Percentiles rank a stretch among this genome's conserved stretches.
Conservation (phyloP, 2,113 vertebrate genomes). For the Rhadina sibilatrix region DNA sequence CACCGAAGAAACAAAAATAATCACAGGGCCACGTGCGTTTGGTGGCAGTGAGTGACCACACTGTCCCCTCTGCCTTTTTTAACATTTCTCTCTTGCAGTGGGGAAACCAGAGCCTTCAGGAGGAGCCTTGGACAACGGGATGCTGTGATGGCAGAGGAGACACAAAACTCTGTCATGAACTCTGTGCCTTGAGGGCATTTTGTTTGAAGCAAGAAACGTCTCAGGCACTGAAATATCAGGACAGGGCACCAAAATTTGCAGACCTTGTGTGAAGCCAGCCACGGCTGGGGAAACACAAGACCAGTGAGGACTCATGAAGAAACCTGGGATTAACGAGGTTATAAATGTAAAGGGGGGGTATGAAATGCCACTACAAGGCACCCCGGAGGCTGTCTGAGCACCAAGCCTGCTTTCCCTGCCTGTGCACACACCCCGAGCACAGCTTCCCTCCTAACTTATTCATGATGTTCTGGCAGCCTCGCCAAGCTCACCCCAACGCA, state of each 20-base stretch:
- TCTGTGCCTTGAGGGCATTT: neutral
- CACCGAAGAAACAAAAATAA: neutral
- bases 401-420: neutral
- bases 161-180: fast-evolving
- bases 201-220: neutral
- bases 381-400: neutral
- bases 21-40: fast-evolving
- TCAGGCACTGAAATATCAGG: neutral
- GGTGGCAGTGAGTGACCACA: neutral
- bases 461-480: neutral
- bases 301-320: neutral
- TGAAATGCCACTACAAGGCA: neutral
- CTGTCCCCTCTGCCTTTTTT: neutral
- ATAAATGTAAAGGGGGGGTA: neutral
- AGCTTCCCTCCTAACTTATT: constrained; percentile 50
- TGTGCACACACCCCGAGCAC: neutral
- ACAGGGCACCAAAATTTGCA: neutral
- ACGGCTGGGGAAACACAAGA: neutral
- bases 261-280: neutral
- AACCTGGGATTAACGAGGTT: neutral
- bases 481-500: constrained; percentile 12
- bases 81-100: neutral
- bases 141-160: neutral
- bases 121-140: neutral
- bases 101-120: neutral